Evolutionary conservation across 2,113 vertebrate genomes (phyloP).

Genomic region (Zapus hudsonius): DNA sequence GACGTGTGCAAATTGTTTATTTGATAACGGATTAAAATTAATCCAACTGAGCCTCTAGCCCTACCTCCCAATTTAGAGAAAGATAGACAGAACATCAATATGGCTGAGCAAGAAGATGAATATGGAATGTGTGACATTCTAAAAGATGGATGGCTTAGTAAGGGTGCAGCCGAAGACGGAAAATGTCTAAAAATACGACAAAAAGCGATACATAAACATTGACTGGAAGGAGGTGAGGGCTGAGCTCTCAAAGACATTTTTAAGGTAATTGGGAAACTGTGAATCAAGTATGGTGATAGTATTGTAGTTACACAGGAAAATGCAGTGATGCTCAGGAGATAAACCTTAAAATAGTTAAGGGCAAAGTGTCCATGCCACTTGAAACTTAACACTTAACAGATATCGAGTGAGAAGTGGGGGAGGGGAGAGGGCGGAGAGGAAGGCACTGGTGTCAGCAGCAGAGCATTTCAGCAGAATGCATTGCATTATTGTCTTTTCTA

Average conservation of each 20-base stretch:
- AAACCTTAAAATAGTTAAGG: background rate
- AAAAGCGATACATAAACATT: background rate
- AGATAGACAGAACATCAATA: background rate
- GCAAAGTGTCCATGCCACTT: background rate
- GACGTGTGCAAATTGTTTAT: background rate
- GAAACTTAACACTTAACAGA: conserved; percentile 26
- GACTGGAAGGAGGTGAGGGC: background rate
- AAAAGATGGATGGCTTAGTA: background rate
- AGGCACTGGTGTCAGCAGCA: background rate
- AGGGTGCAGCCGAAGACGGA: background rate
- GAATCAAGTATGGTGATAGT: background rate
- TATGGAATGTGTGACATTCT: background rate
- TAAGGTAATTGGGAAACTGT: conserved; percentile 35
- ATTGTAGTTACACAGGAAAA: conserved; percentile 3
- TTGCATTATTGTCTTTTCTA: background rate
- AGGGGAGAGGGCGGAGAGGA: background rate
- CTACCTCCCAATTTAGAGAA: conserved; percentile 18
- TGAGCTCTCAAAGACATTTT: conserved; percentile 16
- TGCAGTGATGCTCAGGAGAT: background rate
- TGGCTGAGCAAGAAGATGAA: background rate
- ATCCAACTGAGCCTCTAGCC: background rate
- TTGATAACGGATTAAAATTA: conserved; percentile 10
- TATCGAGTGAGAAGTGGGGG: background rate
- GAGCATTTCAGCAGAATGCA: conserved; percentile 7
- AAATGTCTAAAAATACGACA: background rate